Percentiles rank a stretch among this genome's conserved stretches.
Evolutionary conservation across 2,888 invertebrate species (phyloP).

Genomic region (Drepanosiphum platanoidis): DNA sequence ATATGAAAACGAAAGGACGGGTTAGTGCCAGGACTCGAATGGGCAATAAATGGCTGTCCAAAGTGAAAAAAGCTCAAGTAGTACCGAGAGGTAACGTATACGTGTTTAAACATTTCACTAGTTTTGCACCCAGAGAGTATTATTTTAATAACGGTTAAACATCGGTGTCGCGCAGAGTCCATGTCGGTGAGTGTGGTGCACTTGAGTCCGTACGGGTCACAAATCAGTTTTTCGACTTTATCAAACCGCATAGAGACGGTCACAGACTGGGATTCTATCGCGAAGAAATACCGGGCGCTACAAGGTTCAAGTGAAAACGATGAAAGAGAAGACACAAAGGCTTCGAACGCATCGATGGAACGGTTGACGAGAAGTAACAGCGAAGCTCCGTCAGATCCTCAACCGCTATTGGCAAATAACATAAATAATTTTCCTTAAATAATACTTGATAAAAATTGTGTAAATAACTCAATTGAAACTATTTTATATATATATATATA

Average conservation of each 20-base stretch:
- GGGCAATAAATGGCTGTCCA: constrained; percentile 88
- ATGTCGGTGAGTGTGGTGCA: constrained; percentile 82
- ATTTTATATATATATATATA: neutral
- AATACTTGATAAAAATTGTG: neutral
- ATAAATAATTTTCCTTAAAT: constrained; percentile 33
- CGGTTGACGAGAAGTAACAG: constrained; percentile 49
- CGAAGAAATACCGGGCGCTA: constrained; percentile 86
- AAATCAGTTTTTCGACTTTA: constrained; percentile 79
- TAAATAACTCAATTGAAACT: neutral
- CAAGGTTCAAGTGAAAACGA: constrained; percentile 73
- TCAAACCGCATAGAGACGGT: constrained; percentile 84
- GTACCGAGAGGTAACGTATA: constrained; percentile 76
- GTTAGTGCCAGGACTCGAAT: constrained; percentile 87
- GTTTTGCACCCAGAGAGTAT: too few species aligned
- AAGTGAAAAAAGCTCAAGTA: constrained; percentile 86
- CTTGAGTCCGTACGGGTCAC: constrained; percentile 84
- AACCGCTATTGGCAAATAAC: constrained; percentile 32
- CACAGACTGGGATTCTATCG: constrained; percentile 90
- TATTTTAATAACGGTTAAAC: constrained; percentile 19
- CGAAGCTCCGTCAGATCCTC: constrained; percentile 37
- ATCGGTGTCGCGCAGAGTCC: too few species aligned
- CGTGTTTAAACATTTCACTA: too few species aligned
- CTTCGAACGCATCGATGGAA: constrained; percentile 66
- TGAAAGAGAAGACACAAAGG: constrained; percentile 61
- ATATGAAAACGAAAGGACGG: constrained; percentile 75